Conservation (phyloP, 2,797 vertebrate genomes). For the Sebastes matsubarae region DNA sequence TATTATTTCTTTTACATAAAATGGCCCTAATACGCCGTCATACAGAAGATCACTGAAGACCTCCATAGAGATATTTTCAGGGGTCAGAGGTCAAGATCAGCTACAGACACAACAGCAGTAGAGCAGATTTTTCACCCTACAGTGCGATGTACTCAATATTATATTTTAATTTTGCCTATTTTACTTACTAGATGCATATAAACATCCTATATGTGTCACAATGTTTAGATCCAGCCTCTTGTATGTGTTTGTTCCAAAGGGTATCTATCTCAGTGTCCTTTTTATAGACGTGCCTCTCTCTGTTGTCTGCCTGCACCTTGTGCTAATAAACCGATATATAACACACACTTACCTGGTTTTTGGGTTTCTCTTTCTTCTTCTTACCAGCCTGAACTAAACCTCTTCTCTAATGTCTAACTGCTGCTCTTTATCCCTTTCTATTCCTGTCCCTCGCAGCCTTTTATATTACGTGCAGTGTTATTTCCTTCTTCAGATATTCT, state of each 20-base stretch:
- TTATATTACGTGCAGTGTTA: not conserved
- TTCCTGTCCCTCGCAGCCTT: slow-evolving; percentile 11
- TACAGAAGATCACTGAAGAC: not conserved
- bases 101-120: not conserved
- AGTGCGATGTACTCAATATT: not conserved
- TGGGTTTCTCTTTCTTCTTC: slow-evolving; percentile 52
- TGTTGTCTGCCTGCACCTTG: slow-evolving; percentile 52
- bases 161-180: not conserved
- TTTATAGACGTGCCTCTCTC: slow-evolving; percentile 42
- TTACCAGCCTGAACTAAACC: slow-evolving; percentile 40
- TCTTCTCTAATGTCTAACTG: slow-evolving; percentile 20
- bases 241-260: not conserved
- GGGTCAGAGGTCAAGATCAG: slow-evolving; percentile 6
- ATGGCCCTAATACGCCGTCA: too few species aligned
- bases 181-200: not conserved
- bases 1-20: rapidly evolving
- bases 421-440: not conserved
- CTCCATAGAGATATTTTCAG: not conserved
- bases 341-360: slow-evolving; percentile 55
- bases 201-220: not conserved
- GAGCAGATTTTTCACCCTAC: not conserved
- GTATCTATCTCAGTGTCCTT: slow-evolving; percentile 5
- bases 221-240: not conserved
- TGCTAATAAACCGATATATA: slow-evolving; percentile 75
- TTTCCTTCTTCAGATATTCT: slow-evolving; percentile 5